A percentile compares a stretch with the other conserved stretches of the same genome.
Evolutionary conservation across 2,888 invertebrate species (phyloP).

Genomic region (Sinelater perroti): DNA sequence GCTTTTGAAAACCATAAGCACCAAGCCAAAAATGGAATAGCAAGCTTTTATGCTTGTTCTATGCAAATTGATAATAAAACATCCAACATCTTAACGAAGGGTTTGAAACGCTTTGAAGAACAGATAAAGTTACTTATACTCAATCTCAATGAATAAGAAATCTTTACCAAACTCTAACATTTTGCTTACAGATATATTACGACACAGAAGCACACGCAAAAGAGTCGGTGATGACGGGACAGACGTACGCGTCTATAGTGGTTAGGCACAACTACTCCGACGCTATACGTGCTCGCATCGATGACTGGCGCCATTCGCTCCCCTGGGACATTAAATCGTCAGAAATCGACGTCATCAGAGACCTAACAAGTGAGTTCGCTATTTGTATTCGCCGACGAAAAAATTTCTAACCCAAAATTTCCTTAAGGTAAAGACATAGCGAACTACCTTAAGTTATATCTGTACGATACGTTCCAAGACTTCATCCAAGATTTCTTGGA

Average conservation of each 20-base stretch:
- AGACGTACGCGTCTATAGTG: constrained; percentile 79
- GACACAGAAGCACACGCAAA: constrained; percentile 68
- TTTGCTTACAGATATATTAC: constrained; percentile 24
- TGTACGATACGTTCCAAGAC: constrained; percentile 76
- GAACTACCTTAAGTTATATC: constrained; percentile 76
- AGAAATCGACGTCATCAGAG: constrained; percentile 77
- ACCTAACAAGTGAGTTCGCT: constrained; percentile 79
- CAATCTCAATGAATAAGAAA: too few relatives aligned
- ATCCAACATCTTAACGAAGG: too few relatives aligned
- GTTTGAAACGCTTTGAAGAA: too few relatives aligned
- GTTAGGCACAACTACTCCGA: constrained; percentile 81
- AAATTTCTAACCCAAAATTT: background rate
- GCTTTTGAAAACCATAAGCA: too few relatives aligned
- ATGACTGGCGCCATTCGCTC: constrained; percentile 28
- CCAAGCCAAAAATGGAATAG: too few relatives aligned
- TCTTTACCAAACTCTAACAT: too few relatives aligned
- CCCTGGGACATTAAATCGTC: constrained; percentile 67
- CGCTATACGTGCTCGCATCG: constrained; percentile 65
- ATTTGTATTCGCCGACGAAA: background rate
- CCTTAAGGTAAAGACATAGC: constrained; percentile 88
- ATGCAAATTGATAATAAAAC: too few relatives aligned
- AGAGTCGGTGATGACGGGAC: constrained; percentile 72
- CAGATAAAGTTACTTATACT: too few relatives aligned
- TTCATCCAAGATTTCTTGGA: constrained; percentile 73
- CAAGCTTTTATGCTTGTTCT: too few relatives aligned